Evolutionary conservation across 2,888 invertebrate genomes (phyloP), one percentile per base, ranked within the genome.

Genomic region (Sepiola atlantica): DNA sequence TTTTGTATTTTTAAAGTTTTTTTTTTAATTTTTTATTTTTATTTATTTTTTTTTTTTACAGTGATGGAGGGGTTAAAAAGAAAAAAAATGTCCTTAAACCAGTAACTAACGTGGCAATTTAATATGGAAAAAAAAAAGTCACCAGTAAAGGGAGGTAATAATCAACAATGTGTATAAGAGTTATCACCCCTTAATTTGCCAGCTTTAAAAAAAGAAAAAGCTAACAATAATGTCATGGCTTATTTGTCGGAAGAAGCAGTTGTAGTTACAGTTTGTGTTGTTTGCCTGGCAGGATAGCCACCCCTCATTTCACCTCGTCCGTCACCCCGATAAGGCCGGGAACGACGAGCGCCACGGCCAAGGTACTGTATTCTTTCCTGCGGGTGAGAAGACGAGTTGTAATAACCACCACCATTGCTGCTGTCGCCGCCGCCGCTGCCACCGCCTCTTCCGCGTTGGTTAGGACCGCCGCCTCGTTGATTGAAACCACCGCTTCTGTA

Each of bases 221-320:
- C 16, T 32, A n/a, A 77, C 14, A 77, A 32, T 18, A 77, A n/a
- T 77, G n/a, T n/a, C n/a, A n/a, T n/a, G 16, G n/a, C 77, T 77
- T 77, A 77, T 77, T 77, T 77, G 77, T 77, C n/a, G n/a, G n/a
- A 32, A n/a, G 77, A 14, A 77, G 77, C 77, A 77, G n/a, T 77
- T 77, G n/a, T n/a, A 16, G 77, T 32, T 32, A n/a, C 18, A 28
- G 61, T 57, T 57, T 57, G 57, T 57, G 57, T 21, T 20, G 20
- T 24, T 0, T n/a, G 77, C n/a, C n/a, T 94, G 55, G 95, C 94
- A 3, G 95, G 93, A 18, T 94, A 57, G 77, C 94, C 94, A 18
- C 95, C 94, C 21, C 95, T 90, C 24, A 95, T 95, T 91, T 95
- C 92, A 20, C 94, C 94, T n/a, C 94, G 94, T 14, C 94, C 94